Percentiles rank a stretch among this genome's conserved stretches.
Conservation (phyloP, 1,140 invertebrate species). For the Dysdera silvatica region DNA sequence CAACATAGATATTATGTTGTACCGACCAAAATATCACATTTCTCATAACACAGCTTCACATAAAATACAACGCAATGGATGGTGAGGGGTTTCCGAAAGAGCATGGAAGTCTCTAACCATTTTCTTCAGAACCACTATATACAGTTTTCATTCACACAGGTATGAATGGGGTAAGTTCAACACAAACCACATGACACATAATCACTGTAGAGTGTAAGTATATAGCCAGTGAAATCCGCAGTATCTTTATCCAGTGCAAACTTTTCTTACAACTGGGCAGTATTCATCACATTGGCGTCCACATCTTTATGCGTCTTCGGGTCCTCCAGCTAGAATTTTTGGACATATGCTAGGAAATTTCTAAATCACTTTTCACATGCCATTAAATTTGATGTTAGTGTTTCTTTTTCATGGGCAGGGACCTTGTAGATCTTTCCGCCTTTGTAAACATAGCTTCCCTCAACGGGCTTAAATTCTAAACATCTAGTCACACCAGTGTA, state of each 20-base stretch:
- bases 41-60: too few species aligned
- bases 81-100: too few species aligned
- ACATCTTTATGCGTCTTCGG: slow-evolving; percentile 89
- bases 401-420: slow-evolving; percentile 98
- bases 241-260: slow-evolving; percentile 94
- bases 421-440: slow-evolving; percentile 96
- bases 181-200: slow-evolving; percentile 50
- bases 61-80: too few species aligned
- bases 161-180: too few species aligned
- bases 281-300: slow-evolving; percentile 73
- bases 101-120: too few species aligned
- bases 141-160: too few species aligned
- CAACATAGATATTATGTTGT: too few species aligned
- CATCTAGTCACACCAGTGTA: slow-evolving; percentile 98
- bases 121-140: too few species aligned
- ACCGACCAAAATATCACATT: too few species aligned
- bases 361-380: slow-evolving; percentile 94
- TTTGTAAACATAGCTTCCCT: slow-evolving; percentile 99
- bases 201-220: slow-evolving; percentile 76
- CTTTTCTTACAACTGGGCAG: slow-evolving; percentile 87
- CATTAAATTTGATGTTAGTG: slow-evolving; percentile 93
- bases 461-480: slow-evolving; percentile 96
- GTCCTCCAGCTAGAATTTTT: slow-evolving; percentile 86
- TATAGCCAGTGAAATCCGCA: slow-evolving; percentile 96
- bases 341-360: slow-evolving; percentile 91